Evolutionary conservation across 1,140 invertebrate genomes (phyloP).

Genomic region (Macrotrachela quadricornifera): DNA sequence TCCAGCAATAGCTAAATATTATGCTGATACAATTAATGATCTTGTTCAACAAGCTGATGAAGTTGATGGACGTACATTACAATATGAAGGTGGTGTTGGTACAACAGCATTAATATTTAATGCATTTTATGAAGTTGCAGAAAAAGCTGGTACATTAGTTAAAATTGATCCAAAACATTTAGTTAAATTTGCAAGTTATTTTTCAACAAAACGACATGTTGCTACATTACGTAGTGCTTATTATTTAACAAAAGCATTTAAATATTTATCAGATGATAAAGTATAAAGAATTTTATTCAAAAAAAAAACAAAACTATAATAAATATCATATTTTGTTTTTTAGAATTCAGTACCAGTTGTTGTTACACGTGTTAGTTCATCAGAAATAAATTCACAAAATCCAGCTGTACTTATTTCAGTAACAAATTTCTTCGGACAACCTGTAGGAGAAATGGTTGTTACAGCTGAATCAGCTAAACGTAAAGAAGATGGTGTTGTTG

Average conservation of each 20-base stretch:
- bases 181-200: slow-evolving; percentile 71
- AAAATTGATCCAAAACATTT: slow-evolving; percentile 47
- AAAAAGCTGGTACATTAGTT: too few species aligned
- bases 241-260: background rate
- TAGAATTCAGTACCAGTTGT: slow-evolving; percentile 3
- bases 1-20: slow-evolving; percentile 38
- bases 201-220: slow-evolving; percentile 22
- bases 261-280: background rate
- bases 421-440: background rate
- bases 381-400: background rate
- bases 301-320: background rate
- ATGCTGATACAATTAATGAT: slow-evolving; percentile 61
- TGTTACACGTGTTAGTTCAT: background rate
- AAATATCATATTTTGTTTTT: background rate
- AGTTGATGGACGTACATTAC: slow-evolving; percentile 53
- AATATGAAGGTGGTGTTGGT: slow-evolving; percentile 72
- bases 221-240: slow-evolving; percentile 36
- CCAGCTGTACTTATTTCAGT: slow-evolving; percentile 1
- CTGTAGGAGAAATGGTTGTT: slow-evolving; percentile 1
- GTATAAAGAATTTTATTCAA: background rate
- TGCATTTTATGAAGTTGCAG: slow-evolving; percentile 48
- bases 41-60: slow-evolving; percentile 79
- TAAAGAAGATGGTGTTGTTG: too few species aligned
- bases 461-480: background rate
- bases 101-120: slow-evolving; percentile 45